Conservation (phyloP, 2,797 vertebrate genomes). For the Furcifer pardalis region DNA sequence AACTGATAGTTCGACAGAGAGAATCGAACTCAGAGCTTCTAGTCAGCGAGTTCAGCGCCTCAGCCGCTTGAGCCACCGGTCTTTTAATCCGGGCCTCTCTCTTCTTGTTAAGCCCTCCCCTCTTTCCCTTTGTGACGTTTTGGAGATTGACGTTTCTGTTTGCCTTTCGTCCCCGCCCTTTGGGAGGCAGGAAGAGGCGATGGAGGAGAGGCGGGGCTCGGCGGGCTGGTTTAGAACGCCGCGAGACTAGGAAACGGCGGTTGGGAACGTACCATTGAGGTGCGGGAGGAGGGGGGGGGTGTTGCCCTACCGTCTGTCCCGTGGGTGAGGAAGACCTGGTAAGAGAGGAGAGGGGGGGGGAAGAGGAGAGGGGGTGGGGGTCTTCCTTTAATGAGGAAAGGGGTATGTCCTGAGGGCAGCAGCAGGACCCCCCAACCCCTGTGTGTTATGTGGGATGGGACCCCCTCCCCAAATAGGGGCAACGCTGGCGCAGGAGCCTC, state of each 20-base stretch:
- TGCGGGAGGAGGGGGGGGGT: rapidly evolving
- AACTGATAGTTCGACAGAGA: too few species aligned
- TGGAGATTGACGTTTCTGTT: rapidly evolving
- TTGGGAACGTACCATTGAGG: background rate
- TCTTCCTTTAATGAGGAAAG: background rate
- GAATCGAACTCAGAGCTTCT: too few species aligned
- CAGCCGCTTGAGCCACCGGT: rapidly evolving
- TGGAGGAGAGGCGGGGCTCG: background rate
- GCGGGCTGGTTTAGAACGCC: background rate
- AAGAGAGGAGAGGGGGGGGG: background rate
- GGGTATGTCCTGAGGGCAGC: background rate
- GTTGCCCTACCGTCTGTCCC: background rate
- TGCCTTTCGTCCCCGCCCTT: rapidly evolving
- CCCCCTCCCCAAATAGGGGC: background rate
- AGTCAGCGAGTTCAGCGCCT: too few species aligned
- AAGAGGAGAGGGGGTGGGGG: rapidly evolving
- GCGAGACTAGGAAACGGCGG: background rate
- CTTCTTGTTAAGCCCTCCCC: too few species aligned
- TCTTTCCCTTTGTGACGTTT: background rate
- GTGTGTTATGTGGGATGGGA: too few species aligned
- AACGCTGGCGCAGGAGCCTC: too few species aligned
- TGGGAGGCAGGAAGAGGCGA: rapidly evolving
- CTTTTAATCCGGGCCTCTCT: rapidly evolving
- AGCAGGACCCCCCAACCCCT: background rate
- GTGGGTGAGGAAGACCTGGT: background rate